Evolutionary conservation across 2,113 vertebrate genomes (phyloP).

Genomic region (Lota lota): DNA sequence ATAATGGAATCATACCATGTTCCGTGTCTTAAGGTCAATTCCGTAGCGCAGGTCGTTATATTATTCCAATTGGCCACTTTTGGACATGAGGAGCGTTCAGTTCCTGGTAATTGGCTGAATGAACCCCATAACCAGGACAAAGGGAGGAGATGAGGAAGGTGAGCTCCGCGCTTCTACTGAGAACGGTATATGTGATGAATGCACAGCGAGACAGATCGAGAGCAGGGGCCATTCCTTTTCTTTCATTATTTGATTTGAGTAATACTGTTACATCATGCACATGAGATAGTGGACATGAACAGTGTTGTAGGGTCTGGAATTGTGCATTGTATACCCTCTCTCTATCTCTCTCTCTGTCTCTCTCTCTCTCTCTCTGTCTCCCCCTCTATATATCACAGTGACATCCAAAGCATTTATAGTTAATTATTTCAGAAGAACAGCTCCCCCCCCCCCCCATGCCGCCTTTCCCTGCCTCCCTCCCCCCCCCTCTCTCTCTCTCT

Average conservation of each 20-base stretch:
- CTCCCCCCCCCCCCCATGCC: no score
- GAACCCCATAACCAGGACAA: slow-evolving; percentile 16
- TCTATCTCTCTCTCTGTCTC: no score
- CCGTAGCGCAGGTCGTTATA: slow-evolving; percentile 22
- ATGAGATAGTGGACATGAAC: no score
- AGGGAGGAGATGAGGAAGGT: slow-evolving; percentile 8
- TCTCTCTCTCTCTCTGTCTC: not conserved
- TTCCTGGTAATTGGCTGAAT: slow-evolving; percentile 29
- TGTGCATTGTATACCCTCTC: no score
- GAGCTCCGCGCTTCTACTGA: not conserved
- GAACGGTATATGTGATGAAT: not conserved
- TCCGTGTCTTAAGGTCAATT: slow-evolving; percentile 18
- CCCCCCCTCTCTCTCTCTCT: no score
- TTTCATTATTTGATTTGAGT: no score
- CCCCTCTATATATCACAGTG: slow-evolving; percentile 45
- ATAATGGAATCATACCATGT: slow-evolving; percentile 22
- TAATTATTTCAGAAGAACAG: slow-evolving; percentile 71
- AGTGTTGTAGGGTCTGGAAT: no score
- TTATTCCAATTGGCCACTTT: slow-evolving; percentile 27
- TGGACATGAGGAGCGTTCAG: slow-evolving; percentile 25
- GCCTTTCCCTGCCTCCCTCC: no score
- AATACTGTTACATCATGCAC: no score
- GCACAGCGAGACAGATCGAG: not conserved
- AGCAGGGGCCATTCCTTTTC: not conserved
- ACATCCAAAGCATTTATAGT: slow-evolving; percentile 67